Percentiles rank a stretch among this genome's conserved stretches.
Evolutionary conservation across 2,888 invertebrate species (phyloP).

Genomic region (Epistrophe grossulariae): DNA sequence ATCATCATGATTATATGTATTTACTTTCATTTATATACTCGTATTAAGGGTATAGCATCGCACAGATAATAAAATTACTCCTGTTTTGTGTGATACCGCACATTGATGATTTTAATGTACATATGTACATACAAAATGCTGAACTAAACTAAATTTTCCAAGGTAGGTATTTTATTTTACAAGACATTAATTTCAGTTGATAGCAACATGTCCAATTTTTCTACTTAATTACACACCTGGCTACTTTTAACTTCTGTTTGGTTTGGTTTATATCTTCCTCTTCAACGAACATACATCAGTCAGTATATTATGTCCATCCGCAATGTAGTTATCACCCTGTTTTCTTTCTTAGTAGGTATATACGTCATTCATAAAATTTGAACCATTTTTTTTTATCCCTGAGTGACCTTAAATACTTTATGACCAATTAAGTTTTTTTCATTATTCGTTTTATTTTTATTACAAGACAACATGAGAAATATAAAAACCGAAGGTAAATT

Average conservation of each 20-base stretch:
- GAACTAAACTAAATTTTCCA: conserved; percentile 7
- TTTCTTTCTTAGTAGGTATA: not conserved
- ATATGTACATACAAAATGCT: not conserved
- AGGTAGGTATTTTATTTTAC: conserved; percentile 48
- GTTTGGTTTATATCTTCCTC: conserved; percentile 15
- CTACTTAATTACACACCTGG: conserved; percentile 36
- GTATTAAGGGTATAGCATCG: not conserved
- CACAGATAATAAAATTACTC: conserved; percentile 1
- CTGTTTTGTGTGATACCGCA: not conserved
- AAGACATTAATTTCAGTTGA: conserved; percentile 62
- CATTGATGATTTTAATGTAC: not conserved
- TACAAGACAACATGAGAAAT: conserved; percentile 55
- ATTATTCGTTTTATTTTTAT: conserved; percentile 48
- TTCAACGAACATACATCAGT: conserved; percentile 3
- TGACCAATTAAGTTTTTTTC: conserved; percentile 68
- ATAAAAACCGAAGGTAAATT: conserved; percentile 67
- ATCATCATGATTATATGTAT: not conserved
- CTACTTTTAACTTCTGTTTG: conserved; percentile 26
- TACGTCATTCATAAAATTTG: conserved; percentile 59
- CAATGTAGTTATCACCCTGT: conserved; percentile 12
- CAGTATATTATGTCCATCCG: not conserved
- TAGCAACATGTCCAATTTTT: conserved; percentile 26
- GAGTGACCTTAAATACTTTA: conserved; percentile 69
- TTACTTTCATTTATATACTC: not conserved
- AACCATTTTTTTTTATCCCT: conserved; percentile 61